phyloP scores from a whole-genome alignment of 2,113 vertebrate genomes.

The Anhinga anhinga region DNA sequence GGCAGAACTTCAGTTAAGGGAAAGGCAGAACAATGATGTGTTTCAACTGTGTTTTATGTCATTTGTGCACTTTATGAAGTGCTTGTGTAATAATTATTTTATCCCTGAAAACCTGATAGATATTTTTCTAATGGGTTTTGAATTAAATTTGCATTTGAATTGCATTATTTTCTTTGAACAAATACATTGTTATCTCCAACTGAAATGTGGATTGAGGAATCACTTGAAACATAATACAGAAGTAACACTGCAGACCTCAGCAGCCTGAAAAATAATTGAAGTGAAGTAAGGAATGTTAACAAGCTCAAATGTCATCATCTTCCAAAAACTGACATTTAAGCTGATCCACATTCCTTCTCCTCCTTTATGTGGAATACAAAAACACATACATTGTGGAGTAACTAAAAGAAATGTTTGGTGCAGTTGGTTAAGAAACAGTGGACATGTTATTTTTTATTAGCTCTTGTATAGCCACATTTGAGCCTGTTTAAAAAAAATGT shows the following conservation, averaged over 20 bases:
- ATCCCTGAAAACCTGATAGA: not conserved
- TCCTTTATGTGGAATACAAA: conserved; percentile 42
- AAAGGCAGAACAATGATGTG: conserved; percentile 28
- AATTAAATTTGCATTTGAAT: conserved; percentile 54
- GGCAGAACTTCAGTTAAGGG: conserved; percentile 43
- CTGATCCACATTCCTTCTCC: not conserved
- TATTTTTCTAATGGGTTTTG: conserved; percentile 26
- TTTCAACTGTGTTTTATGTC: conserved; percentile 43
- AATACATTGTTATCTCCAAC: conserved; percentile 12
- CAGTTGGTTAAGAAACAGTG: conserved; percentile 17
- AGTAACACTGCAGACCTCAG: conserved; percentile 27
- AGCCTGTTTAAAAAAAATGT: conserved; percentile 13
- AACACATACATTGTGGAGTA: not conserved
- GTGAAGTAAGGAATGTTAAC: conserved; percentile 78
- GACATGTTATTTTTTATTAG: conserved; percentile 31
- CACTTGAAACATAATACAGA: conserved; percentile 66
- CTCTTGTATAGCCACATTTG: conserved; percentile 33
- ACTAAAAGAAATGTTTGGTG: conserved; percentile 26
- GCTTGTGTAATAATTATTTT: conserved; percentile 19
- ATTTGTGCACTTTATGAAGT: conserved; percentile 5
- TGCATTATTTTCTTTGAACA: conserved; percentile 15
- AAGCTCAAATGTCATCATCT: conserved; percentile 71
- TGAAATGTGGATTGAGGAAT: conserved; percentile 50
- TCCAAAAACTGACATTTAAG: conserved; percentile 75
- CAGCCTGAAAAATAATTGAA: conserved; percentile 72